phyloP scores from a whole-genome alignment of 2,113 vertebrate species.

The Mustela nigripes region DNA sequence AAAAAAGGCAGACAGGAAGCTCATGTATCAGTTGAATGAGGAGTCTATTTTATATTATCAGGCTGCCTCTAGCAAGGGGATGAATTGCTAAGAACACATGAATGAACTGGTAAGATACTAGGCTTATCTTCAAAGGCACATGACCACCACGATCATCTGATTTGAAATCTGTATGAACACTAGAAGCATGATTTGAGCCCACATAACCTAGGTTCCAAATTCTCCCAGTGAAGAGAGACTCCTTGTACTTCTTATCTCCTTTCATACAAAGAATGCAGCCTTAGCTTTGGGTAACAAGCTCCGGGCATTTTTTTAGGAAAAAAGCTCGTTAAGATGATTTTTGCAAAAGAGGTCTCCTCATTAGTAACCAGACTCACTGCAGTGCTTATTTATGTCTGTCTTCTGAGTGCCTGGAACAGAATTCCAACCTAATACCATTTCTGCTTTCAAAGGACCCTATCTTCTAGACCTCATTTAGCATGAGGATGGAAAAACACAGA shows the following conservation, averaged over 20 bases:
- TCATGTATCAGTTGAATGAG: not conserved
- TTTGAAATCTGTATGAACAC: constrained; percentile 66
- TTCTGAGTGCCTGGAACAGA: constrained; percentile 67
- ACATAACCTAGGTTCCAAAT: constrained; percentile 62
- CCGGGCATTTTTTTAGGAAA: not conserved
- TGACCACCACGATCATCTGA: constrained; percentile 64
- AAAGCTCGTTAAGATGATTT: constrained; percentile 50
- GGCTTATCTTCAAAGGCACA: constrained; percentile 68
- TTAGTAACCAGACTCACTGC: constrained; percentile 55
- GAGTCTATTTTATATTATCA: not conserved
- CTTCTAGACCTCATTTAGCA: constrained; percentile 79
- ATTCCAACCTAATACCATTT: constrained; percentile 77
- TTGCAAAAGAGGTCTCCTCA: constrained; percentile 50
- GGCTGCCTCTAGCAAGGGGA: not conserved
- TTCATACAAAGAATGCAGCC: not conserved
- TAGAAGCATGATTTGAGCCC: constrained; percentile 48
- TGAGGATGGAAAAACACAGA: constrained; percentile 77
- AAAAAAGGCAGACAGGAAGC: not conserved
- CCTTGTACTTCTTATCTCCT: constrained; percentile 49
- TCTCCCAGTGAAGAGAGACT: not conserved
- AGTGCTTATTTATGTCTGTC: constrained; percentile 73
- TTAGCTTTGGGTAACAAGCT: constrained; percentile 44
- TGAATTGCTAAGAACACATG: constrained; percentile 29
- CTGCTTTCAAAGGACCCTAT: constrained; percentile 72
- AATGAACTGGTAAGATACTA: constrained; percentile 56